These are phyloP conservation scores for Dermochelys coriacea DNA, from an alignment of 2,797 vertebrate genomes.

Conservation along the genomic window DNA sequence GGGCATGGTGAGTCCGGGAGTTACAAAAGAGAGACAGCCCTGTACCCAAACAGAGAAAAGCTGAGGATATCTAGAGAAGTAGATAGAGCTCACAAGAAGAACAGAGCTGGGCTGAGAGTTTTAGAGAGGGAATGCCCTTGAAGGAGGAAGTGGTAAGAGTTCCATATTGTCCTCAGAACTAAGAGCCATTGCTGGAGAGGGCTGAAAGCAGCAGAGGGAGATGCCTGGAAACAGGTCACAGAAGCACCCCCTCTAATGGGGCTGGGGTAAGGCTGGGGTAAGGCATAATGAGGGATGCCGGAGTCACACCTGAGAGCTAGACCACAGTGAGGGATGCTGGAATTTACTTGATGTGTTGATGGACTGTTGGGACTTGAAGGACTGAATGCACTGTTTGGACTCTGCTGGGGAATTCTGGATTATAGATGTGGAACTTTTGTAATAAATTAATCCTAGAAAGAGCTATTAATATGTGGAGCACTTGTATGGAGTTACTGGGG, in stretches of 20 bases:
- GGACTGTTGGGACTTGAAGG: not conserved
- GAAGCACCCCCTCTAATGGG: not conserved
- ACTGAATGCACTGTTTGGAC: not conserved
- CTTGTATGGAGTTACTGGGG: not conserved
- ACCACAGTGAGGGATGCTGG: not conserved
- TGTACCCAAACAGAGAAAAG: not conserved
- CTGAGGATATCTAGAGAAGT: not conserved
- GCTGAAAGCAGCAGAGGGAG: not conserved
- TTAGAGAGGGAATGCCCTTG: not conserved
- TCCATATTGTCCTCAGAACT: not conserved
- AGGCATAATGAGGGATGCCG: not conserved
- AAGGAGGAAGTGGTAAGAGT: not conserved
- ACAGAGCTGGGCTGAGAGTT: not conserved
- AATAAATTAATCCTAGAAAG: not conserved
- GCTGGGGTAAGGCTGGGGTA: not conserved
- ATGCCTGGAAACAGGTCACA: not conserved
- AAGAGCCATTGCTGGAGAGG: not conserved
- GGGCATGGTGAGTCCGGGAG: too few species aligned
- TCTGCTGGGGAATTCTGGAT: not conserved
- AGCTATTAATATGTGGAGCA: not conserved
- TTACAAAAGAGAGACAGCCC: not conserved
- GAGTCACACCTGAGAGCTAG: not conserved
- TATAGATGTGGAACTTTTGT: not conserved
- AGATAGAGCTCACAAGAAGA: not conserved
- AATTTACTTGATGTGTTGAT: not conserved